phyloP scores from a whole-genome alignment of 2,113 vertebrate genomes.

The Apodemus sylvaticus region DNA sequence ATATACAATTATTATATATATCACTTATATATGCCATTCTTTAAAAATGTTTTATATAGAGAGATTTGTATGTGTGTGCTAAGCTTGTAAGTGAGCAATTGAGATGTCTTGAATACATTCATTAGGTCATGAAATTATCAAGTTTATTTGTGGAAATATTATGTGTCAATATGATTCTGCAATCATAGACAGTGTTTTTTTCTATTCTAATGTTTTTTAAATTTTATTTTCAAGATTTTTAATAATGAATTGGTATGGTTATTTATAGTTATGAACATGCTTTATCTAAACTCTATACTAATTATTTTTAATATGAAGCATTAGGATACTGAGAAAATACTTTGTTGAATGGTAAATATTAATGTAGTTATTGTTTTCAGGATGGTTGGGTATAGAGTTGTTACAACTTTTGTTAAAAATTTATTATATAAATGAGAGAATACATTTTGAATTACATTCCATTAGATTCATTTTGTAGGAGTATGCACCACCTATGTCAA shows the following conservation, averaged over 20 bases:
- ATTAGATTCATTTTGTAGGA: neutral
- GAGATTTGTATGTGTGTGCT: neutral
- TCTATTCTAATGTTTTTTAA: neutral
- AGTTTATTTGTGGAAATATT: neutral
- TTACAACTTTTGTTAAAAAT: neutral
- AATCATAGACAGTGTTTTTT: neutral
- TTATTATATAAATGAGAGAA: neutral
- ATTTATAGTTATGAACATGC: neutral
- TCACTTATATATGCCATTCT: neutral
- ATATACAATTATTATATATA: no score
- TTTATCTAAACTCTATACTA: neutral
- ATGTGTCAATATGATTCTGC: neutral
- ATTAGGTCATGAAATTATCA: neutral
- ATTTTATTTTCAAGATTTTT: neutral
- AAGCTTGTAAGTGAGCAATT: neutral
- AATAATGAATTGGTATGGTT: neutral
- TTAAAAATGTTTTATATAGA: no score
- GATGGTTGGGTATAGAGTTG: fast-evolving
- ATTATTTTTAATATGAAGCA: neutral
- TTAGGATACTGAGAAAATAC: neutral
- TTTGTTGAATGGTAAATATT: neutral
- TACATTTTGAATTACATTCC: slow-evolving; percentile 15
- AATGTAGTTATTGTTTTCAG: neutral
- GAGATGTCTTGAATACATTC: neutral
- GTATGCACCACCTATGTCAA: neutral